Percentiles rank a stretch among this genome's conserved stretches.
Conservation (phyloP, 2,888 invertebrate species). For the Plusia festucae region DNA sequence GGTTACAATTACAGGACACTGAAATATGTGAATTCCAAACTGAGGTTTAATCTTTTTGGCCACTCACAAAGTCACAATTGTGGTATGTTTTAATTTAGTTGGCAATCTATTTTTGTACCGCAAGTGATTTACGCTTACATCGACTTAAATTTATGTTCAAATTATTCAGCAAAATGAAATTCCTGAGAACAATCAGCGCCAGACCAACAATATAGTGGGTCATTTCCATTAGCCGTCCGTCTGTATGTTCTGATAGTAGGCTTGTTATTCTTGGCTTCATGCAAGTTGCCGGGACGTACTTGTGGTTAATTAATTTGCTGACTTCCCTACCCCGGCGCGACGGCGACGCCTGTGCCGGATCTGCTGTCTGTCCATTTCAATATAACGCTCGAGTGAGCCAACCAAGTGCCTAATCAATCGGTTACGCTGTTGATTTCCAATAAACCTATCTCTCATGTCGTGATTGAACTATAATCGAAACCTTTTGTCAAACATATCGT, state of each 20-base stretch:
- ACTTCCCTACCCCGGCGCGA: constrained; percentile 61
- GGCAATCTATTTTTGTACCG: constrained; percentile 55
- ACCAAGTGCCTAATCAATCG: constrained; percentile 75
- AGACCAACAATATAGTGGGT: constrained; percentile 47
- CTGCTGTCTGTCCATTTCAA: constrained; percentile 68
- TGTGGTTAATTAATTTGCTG: constrained; percentile 73
- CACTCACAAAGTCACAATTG: constrained; percentile 42
- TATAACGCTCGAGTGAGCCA: constrained; percentile 68
- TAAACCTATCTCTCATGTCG: constrained; percentile 65
- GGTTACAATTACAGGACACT: constrained; percentile 44
- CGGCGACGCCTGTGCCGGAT: constrained; percentile 49
- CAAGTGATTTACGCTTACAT: constrained; percentile 67
- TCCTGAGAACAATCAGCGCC: constrained; percentile 54
- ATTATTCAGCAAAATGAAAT: constrained; percentile 65
- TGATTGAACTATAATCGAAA: constrained; percentile 69
- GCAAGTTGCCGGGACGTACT: constrained; percentile 57
- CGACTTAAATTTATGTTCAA: constrained; percentile 67
- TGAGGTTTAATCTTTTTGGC: constrained; percentile 24
- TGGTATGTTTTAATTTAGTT: constrained; percentile 43
- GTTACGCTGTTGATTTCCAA: constrained; percentile 71
- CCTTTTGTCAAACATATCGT: constrained; percentile 56
- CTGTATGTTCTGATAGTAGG: constrained; percentile 41
- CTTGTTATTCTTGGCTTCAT: constrained; percentile 61
- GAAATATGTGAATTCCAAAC: constrained; percentile 46
- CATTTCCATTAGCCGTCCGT: constrained; percentile 19